Conservation (phyloP, 2,113 vertebrate species). For the Barnardius zonarius region DNA sequence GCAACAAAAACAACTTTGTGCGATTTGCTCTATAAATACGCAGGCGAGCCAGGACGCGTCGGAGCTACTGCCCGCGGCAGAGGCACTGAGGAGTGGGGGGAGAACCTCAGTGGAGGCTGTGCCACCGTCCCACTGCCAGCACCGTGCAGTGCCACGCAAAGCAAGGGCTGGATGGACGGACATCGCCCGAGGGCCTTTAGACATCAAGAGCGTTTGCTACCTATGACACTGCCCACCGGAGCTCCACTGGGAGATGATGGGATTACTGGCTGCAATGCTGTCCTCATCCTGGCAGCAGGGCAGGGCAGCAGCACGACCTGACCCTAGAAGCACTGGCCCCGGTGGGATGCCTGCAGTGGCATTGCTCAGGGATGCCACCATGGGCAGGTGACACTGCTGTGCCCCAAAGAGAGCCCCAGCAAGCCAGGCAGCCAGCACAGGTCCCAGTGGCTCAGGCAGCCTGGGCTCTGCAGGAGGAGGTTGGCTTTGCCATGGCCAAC, state of each 20-base stretch:
- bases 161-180: rapidly evolving
- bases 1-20: conserved; percentile 36
- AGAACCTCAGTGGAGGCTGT: rapidly evolving
- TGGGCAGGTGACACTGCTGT: rapidly evolving
- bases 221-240: rapidly evolving
- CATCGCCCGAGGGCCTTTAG: rapidly evolving
- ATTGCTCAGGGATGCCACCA: background rate
- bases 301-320: background rate
- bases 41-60: conserved; percentile 46
- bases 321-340: too few relatives aligned
- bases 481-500: background rate
- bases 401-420: background rate
- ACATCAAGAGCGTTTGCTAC: background rate
- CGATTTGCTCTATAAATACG: conserved; percentile 57
- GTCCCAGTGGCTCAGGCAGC: background rate
- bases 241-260: background rate
- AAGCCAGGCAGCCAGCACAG: background rate
- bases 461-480: background rate
- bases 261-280: rapidly evolving
- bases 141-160: rapidly evolving
- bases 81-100: background rate
- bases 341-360: background rate
- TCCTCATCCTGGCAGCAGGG: background rate
- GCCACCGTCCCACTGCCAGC: background rate
- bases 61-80: background rate